A percentile compares a stretch with the other conserved stretches of the same genome.
phyloP scores from a whole-genome alignment of 2,888 invertebrate species.

The Lasioglossum vierecki region DNA sequence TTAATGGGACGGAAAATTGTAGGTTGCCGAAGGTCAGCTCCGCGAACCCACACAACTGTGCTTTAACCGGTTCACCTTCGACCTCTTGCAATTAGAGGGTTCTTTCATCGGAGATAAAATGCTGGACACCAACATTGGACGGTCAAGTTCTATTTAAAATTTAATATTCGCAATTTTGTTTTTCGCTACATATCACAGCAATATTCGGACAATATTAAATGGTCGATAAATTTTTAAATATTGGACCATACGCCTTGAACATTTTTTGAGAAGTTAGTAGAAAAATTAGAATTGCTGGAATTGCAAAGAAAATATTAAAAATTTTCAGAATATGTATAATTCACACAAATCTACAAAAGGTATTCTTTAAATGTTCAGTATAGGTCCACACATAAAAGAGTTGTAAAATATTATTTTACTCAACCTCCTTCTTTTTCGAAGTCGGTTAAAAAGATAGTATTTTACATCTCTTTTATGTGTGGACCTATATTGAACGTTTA shows the following conservation, averaged over 20 bases:
- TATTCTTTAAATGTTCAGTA: too few species aligned
- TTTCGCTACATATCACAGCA: not conserved
- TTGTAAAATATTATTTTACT: too few species aligned
- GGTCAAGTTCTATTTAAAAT: not conserved
- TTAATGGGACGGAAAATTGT: slow-evolving; percentile 9
- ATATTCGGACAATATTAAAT: too few species aligned
- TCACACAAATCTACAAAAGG: too few species aligned
- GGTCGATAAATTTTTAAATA: not conserved
- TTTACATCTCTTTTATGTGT: not conserved
- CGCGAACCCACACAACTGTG: not conserved
- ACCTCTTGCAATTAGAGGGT: not conserved
- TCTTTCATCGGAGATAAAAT: not conserved
- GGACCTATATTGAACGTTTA: too few species aligned
- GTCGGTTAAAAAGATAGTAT: too few species aligned
- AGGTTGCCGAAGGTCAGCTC: slow-evolving; percentile 6
- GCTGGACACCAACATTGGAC: not conserved
- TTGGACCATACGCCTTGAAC: not conserved
- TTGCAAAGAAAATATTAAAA: too few species aligned
- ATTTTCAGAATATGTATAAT: too few species aligned
- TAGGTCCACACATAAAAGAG: too few species aligned
- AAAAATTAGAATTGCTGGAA: too few species aligned
- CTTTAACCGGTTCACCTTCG: not conserved
- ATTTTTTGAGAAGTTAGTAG: not conserved
- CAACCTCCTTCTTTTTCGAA: too few species aligned
- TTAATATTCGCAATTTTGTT: not conserved